Conservation (phyloP, 2,888 invertebrate genomes). For the Drymonia ruficornis region DNA sequence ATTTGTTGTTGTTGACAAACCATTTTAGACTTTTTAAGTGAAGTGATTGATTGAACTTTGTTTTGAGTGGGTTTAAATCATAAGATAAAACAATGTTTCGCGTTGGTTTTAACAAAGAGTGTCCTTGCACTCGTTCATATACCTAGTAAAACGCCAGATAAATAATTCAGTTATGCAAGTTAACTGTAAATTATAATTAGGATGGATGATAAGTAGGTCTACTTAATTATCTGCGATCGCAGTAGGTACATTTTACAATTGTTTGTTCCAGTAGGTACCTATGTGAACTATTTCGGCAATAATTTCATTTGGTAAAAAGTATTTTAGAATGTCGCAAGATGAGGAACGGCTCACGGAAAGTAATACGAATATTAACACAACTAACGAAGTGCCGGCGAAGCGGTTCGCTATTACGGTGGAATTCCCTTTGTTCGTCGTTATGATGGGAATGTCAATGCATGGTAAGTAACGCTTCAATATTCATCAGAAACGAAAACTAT, state of each 20-base stretch:
- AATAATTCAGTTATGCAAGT: not conserved
- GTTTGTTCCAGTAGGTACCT: not conserved
- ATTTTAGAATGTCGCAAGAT: constrained; percentile 57
- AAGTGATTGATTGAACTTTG: not conserved
- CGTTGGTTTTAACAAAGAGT: not conserved
- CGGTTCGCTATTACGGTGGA: constrained; percentile 67
- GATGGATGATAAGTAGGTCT: not conserved
- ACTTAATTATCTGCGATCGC: not conserved
- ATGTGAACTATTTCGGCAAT: not conserved
- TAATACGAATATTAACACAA: constrained; percentile 49
- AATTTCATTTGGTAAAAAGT: constrained; percentile 1
- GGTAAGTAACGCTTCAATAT: constrained; percentile 52
- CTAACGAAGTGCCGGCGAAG: constrained; percentile 53
- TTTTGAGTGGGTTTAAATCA: not conserved
- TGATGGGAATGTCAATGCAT: constrained; percentile 65
- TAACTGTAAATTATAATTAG: not conserved
- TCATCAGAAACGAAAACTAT: too few relatives aligned
- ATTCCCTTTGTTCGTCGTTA: constrained; percentile 69
- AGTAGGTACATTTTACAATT: not conserved
- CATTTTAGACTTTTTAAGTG: too few relatives aligned
- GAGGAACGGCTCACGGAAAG: constrained; percentile 54
- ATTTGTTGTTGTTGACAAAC: too few relatives aligned
- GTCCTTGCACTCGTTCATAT: not conserved
- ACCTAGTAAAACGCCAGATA: not conserved
- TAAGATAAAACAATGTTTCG: not conserved